Percentiles rank a stretch among this genome's conserved stretches.
These are phyloP conservation scores for Sphenodon punctatus DNA, from an alignment of 2,797 vertebrate genomes.

Conservation along the genomic window DNA sequence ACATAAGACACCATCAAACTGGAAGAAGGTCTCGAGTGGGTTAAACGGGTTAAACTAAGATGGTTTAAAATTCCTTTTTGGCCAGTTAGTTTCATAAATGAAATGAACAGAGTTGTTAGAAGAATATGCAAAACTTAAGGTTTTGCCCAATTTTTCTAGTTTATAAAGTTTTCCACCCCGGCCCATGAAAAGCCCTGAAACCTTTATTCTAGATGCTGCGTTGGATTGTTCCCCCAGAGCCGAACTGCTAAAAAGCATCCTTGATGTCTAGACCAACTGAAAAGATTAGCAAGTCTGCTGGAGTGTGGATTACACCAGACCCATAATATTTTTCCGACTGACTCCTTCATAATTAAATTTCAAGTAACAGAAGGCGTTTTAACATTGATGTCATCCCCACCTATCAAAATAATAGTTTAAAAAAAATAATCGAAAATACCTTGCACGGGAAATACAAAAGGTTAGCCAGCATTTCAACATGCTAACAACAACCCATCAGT, in stretches of 20 bases:
- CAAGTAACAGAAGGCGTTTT: slow-evolving; percentile 33
- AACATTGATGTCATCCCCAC: slow-evolving; percentile 41
- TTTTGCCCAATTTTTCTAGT: background rate
- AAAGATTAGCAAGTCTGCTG: slow-evolving; percentile 49
- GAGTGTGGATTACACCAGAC: slow-evolving; percentile 27
- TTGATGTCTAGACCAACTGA: slow-evolving; percentile 48
- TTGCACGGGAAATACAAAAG: background rate
- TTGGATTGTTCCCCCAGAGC: slow-evolving; percentile 20
- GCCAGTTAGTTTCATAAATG: slow-evolving; percentile 38
- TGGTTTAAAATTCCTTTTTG: background rate
- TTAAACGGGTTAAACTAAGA: too few relatives aligned
- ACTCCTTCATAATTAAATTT: slow-evolving; percentile 59
- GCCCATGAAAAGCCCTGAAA: background rate
- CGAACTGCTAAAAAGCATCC: slow-evolving; percentile 55
- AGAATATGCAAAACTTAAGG: background rate
- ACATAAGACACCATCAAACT: background rate
- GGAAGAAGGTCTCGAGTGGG: background rate
- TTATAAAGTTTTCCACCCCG: slow-evolving; percentile 6
- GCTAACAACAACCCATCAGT: background rate
- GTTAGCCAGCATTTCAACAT: background rate
- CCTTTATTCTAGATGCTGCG: slow-evolving; percentile 34
- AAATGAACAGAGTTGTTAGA: background rate
- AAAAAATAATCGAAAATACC: background rate
- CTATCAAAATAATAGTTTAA: slow-evolving; percentile 33
- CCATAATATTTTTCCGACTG: slow-evolving; percentile 30